Conservation (phyloP, 2,113 vertebrate genomes). For the Coryphaenoides rupestris region DNA sequence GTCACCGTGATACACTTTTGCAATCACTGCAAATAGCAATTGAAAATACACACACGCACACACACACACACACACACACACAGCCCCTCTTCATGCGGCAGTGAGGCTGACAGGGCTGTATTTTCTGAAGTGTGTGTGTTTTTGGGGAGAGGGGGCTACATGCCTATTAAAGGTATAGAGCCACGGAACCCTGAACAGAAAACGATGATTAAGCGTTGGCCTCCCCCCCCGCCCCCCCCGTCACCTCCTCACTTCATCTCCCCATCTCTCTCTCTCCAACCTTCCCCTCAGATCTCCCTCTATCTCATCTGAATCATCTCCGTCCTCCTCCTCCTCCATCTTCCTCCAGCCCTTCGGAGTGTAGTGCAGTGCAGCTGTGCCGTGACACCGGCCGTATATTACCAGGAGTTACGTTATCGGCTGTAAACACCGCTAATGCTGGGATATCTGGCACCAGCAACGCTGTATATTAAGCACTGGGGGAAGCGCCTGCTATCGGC, state of each 20-base stretch:
- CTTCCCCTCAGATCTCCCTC: conserved; percentile 1
- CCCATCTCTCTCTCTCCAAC: conserved; percentile 23
- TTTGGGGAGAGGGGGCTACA: conserved; percentile 42
- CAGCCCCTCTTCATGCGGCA: conserved; percentile 34
- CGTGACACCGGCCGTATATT: too few relatives aligned
- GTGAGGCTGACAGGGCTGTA: conserved; percentile 55
- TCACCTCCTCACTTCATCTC: conserved; percentile 37
- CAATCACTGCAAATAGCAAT: too few relatives aligned
- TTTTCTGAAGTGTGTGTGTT: conserved; percentile 50
- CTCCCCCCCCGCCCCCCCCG: conserved; percentile 42
- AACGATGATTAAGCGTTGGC: conserved; percentile 60
- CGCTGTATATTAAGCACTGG: too few relatives aligned
- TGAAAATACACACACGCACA: not conserved
- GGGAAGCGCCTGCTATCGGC: too few relatives aligned
- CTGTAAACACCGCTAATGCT: too few relatives aligned
- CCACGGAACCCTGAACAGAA: conserved; percentile 46
- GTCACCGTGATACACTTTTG: too few relatives aligned
- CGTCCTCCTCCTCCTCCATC: not conserved
- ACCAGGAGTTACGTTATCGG: too few relatives aligned
- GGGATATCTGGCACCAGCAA: too few relatives aligned
- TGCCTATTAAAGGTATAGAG: conserved; percentile 51
- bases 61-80: too few relatives aligned
- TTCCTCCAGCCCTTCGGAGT: not conserved
- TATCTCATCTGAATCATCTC: not conserved
- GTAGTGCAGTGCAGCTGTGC: too few relatives aligned